phyloP scores from a whole-genome alignment of 2,888 invertebrate species.

The Poecilobothrus nobilitatus region DNA sequence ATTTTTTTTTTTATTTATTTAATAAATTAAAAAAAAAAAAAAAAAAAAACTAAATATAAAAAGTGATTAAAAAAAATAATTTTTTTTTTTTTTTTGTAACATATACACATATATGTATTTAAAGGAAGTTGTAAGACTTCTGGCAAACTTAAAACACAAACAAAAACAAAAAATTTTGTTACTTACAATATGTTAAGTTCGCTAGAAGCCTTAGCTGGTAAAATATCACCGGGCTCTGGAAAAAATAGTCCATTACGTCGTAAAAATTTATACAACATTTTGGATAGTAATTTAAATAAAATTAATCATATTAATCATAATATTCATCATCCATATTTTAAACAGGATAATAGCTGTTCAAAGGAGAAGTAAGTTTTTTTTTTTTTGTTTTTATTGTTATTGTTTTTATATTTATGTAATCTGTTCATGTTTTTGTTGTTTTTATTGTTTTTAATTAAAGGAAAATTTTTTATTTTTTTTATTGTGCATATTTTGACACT shows the following conservation, averaged over 20 bases:
- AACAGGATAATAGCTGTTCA: constrained; percentile 37
- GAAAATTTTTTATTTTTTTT: too few relatives aligned
- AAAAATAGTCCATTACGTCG: constrained; percentile 33
- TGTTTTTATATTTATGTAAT: too few relatives aligned
- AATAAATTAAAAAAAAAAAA: too few relatives aligned
- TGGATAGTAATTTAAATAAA: constrained; percentile 34
- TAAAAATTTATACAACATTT: constrained; percentile 23
- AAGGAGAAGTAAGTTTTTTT: constrained; percentile 41
- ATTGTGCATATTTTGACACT: too few relatives aligned
- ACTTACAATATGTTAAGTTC: constrained; percentile 65
- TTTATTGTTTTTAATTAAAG: too few relatives aligned
- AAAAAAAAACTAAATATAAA: too few relatives aligned
- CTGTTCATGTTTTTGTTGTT: too few relatives aligned
- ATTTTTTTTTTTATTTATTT: too few relatives aligned
- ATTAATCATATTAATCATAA: constrained; percentile 34
- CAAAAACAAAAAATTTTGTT: background rate
- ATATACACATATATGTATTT: background rate
- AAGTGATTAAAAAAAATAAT: too few relatives aligned
- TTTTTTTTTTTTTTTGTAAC: too few relatives aligned
- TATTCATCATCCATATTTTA: constrained; percentile 35
- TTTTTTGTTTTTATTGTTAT: background rate
- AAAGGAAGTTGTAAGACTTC: background rate
- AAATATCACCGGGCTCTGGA: constrained; percentile 73
- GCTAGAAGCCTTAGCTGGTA: constrained; percentile 80
- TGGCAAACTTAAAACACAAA: background rate